phyloP scores from a whole-genome alignment of 2,797 vertebrate genomes.

The Prionace glauca region DNA sequence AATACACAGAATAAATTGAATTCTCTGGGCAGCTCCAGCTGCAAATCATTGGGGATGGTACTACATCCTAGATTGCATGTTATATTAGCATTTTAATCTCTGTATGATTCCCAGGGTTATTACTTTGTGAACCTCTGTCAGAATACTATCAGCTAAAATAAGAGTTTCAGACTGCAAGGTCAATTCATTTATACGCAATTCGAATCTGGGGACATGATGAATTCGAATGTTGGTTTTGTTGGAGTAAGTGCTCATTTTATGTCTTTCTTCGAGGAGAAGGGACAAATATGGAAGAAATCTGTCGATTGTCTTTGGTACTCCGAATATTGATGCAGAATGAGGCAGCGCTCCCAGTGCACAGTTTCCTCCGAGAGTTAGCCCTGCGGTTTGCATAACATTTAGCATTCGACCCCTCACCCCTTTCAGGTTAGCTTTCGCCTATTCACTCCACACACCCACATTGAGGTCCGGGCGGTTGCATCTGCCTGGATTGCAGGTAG shows the following conservation, averaged over 20 bases:
- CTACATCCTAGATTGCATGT: background rate
- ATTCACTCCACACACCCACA: background rate
- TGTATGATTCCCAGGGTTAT: background rate
- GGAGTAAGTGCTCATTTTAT: background rate
- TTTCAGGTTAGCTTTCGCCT: background rate
- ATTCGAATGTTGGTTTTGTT: background rate
- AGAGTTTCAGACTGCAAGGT: background rate
- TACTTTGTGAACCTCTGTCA: background rate
- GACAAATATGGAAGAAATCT: background rate
- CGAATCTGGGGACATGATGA: background rate
- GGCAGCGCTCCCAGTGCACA: background rate
- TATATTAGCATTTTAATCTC: background rate
- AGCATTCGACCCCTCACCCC: background rate
- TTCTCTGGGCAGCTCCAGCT: background rate
- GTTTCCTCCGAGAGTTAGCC: background rate
- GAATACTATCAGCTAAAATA: background rate
- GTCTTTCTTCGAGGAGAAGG: background rate
- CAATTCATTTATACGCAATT: background rate
- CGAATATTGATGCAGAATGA: background rate
- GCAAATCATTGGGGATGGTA: background rate
- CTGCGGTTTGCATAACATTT: background rate
- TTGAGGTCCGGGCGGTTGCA: background rate
- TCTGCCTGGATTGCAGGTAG: background rate
- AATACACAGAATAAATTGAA: slow-evolving; percentile 11
- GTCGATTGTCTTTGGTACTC: background rate